Evolutionary conservation across 2,888 invertebrate genomes (phyloP), one percentile per base, ranked within the genome.

Genomic region (Lasius platythorax): DNA sequence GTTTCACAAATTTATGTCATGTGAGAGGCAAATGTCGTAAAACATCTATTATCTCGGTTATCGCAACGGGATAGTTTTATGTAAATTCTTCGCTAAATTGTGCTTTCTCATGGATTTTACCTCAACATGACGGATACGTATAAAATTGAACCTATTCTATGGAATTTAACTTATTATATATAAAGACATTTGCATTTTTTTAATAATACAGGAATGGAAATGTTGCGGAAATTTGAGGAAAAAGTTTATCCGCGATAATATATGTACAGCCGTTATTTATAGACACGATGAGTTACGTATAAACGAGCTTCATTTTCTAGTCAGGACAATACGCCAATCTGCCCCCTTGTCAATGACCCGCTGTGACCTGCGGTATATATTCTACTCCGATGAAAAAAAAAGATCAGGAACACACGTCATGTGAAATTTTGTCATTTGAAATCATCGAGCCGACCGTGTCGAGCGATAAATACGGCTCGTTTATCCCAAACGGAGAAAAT

Each of bases 231-330:
- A n/a, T 53, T 53, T 53, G n/a, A n/a, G 8, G n/a, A 53, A 6
- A 53, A 53, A n/a, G 8, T n/a, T 53, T 2, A 40, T 46, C 30
- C 2, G 30, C n/a, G 30, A 30, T 8, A 53, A 53, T 53, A 37
- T 33, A 37, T 37, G 37, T 37, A 8, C n/a, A 9, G 12, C 33
- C 40, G 23, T 37, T 72, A 53, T 72, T 72, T 72, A 53, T 72
- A 53, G 53, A 37, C 15, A 37, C 9, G 23, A 56, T 28, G 23
- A 28, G 56, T 9, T 37, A 37, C 5, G 5, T 37, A 37, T 23
- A 12, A 70, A 70, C 33, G 33, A 37, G 53, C 4, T 72, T 28
- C n/a, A 70, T 53, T 73, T 73, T 58, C 11, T 40, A 40, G 37
- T 30, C 28, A n/a, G 37, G n/a, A 64, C 56, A 58, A n/a, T 37